A percentile compares a stretch with the other conserved stretches of the same genome.
These are phyloP conservation scores for Crocallis elinguaria DNA, from an alignment of 2,888 invertebrate species.

Conservation along the genomic window DNA sequence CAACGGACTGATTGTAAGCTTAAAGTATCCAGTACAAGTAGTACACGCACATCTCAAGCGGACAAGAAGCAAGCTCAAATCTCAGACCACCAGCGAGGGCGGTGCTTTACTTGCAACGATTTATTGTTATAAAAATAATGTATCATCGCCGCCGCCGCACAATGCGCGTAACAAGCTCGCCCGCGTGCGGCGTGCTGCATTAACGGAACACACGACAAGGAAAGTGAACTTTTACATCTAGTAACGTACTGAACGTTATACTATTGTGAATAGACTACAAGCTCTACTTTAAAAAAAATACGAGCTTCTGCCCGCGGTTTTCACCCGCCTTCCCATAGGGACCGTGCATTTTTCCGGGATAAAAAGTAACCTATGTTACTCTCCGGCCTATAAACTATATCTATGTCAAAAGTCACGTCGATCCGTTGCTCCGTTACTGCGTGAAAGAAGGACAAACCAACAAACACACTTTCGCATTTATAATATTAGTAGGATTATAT, in stretches of 20 bases:
- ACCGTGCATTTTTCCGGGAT: no score
- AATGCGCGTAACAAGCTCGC: slow-evolving; percentile 78
- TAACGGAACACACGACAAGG: slow-evolving; percentile 60
- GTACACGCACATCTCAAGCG: background rate
- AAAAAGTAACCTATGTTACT: no score
- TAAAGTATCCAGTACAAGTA: slow-evolving; percentile 11
- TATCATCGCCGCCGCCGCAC: slow-evolving; percentile 78
- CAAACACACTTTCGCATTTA: no score
- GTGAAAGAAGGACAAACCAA: no score
- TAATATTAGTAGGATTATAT: no score
- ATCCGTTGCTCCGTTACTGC: no score
- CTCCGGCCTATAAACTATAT: no score
- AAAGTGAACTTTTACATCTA: slow-evolving; percentile 42
- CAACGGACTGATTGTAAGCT: no score
- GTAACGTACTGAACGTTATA: slow-evolving; percentile 38
- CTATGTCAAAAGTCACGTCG: no score
- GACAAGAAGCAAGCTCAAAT: slow-evolving; percentile 14
- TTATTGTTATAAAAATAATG: slow-evolving; percentile 85
- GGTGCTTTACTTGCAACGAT: slow-evolving; percentile 82
- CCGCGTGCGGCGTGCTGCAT: slow-evolving; percentile 67
- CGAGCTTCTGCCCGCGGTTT: no score
- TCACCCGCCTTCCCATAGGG: no score
- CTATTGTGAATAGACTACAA: slow-evolving; percentile 1
- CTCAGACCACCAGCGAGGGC: slow-evolving; percentile 73
- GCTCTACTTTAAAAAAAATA: background rate